These are phyloP conservation scores for Choloepus didactylus DNA, from an alignment of 2,797 vertebrate species.

Conservation along the genomic window DNA sequence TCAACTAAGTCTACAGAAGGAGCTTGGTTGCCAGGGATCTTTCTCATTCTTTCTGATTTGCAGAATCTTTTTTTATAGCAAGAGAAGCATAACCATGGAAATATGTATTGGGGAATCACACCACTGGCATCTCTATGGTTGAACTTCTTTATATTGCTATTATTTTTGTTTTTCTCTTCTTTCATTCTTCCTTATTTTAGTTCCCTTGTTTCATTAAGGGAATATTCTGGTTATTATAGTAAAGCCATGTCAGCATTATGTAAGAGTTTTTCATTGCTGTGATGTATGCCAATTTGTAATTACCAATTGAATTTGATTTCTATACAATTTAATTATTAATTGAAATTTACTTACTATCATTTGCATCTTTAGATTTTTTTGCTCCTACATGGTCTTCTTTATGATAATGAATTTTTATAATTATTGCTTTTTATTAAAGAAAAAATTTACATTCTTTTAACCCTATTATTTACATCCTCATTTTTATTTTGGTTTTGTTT, in stretches of 20 bases:
- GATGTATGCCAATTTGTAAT: background rate
- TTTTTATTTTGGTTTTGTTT: background rate
- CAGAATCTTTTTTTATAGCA: background rate
- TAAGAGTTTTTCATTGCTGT: background rate
- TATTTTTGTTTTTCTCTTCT: background rate
- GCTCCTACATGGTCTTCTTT: background rate
- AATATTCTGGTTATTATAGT: background rate
- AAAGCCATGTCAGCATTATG: background rate
- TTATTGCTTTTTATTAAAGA: background rate
- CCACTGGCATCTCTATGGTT: background rate
- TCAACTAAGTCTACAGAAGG: background rate
- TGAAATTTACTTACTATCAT: background rate
- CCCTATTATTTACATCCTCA: background rate
- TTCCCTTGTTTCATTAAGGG: background rate
- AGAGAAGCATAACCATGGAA: background rate
- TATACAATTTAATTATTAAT: background rate
- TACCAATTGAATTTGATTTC: background rate
- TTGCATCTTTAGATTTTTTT: constrained; percentile 25
- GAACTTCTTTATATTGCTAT: background rate
- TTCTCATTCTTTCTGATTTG: background rate
- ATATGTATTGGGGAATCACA: background rate
- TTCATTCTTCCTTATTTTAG: background rate
- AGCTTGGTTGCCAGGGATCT: background rate
- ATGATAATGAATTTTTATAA: background rate
- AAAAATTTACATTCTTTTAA: background rate